phyloP scores from a whole-genome alignment of 2,888 invertebrate species.

The Lomographa bimaculata region DNA sequence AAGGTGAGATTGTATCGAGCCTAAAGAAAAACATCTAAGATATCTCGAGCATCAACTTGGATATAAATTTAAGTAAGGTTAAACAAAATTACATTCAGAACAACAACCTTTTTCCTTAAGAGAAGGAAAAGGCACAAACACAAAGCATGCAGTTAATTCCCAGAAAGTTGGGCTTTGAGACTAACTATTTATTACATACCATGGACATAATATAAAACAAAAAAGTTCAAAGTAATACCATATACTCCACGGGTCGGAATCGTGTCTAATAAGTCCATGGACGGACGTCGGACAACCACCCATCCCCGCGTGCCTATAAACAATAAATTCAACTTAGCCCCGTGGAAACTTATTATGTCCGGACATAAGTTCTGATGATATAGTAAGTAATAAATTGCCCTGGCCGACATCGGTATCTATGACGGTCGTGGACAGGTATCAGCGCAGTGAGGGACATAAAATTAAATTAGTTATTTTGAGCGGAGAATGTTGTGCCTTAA shows the following conservation, averaged over 20 bases:
- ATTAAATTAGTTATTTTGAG: slow-evolving; percentile 40
- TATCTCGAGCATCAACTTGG: no score
- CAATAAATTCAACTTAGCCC: slow-evolving; percentile 42
- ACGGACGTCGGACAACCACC: slow-evolving; percentile 12
- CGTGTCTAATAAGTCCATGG: slow-evolving; percentile 16
- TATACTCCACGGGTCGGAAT: slow-evolving; percentile 14
- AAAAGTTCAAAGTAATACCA: slow-evolving; percentile 11
- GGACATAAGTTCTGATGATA: slow-evolving; percentile 55
- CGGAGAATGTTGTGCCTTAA: no score
- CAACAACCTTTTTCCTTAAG: no score
- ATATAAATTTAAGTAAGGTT: no score
- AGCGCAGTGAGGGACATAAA: slow-evolving; percentile 32
- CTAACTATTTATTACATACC: no score
- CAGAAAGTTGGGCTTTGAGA: no score
- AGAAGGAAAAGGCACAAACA: no score
- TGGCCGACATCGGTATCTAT: slow-evolving; percentile 63
- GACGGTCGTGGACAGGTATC: slow-evolving; percentile 62
- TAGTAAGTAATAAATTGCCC: slow-evolving; percentile 67
- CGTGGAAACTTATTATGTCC: slow-evolving; percentile 42
- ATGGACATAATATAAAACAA: slow-evolving; percentile 2
- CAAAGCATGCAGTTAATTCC: no score
- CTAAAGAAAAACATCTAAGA: no score
- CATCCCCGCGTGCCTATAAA: slow-evolving; percentile 32
- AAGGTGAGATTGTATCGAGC: no score
- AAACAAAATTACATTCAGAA: no score